These are phyloP conservation scores for Periophthalmodon schlosseri DNA, from an alignment of 2,113 vertebrate species.

Conservation along the genomic window DNA sequence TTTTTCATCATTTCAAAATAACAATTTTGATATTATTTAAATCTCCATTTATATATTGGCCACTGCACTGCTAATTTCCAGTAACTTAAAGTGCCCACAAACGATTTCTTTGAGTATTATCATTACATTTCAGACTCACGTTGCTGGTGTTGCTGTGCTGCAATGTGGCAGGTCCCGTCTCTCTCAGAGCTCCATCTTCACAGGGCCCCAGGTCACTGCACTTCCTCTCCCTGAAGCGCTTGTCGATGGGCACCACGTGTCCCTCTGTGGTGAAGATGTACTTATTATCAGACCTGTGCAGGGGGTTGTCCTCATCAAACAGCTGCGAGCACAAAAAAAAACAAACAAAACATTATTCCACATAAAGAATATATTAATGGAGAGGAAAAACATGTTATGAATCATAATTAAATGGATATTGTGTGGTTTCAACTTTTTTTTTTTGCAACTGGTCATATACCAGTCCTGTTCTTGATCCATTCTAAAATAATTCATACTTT, in stretches of 20 bases:
- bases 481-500: no score
- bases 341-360: background rate
- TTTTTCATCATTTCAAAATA: no score
- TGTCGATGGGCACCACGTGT: slow-evolving; percentile 91
- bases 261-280: slow-evolving; percentile 98
- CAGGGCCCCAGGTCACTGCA: slow-evolving; percentile 84
- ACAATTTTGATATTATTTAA: no score
- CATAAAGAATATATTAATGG: background rate
- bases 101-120: no score
- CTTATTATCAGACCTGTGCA: slow-evolving; percentile 89
- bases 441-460: no score
- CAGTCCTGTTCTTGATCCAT: no score
- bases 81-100: no score
- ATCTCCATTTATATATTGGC: no score
- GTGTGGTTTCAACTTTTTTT: no score
- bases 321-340: slow-evolving; percentile 71
- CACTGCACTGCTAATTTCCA: no score
- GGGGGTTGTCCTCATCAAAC: slow-evolving; percentile 96
- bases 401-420: no score
- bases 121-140: slow-evolving; percentile 68
- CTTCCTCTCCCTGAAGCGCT: slow-evolving; percentile 84
- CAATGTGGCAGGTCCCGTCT: slow-evolving; percentile 42
- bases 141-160: slow-evolving; percentile 85
- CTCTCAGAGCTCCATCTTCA: slow-evolving; percentile 50
- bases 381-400: background rate